phyloP scores from a whole-genome alignment of 2,797 vertebrate species.

The Tapirus indicus region DNA sequence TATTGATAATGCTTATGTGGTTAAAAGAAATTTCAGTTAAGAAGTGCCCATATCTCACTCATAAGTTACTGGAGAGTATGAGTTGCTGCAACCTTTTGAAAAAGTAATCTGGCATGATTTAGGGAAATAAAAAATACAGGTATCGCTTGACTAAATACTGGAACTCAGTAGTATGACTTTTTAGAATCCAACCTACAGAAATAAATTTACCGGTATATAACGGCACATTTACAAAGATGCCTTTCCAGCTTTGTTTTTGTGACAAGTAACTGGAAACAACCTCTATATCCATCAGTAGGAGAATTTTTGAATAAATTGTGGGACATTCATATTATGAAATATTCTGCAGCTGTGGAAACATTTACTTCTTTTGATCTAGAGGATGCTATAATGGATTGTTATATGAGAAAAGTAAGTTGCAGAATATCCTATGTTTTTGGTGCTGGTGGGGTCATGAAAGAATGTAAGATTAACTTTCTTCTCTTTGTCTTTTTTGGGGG shows the following conservation, averaged over 20 bases:
- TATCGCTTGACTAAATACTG: not conserved
- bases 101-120: slow-evolving; percentile 46
- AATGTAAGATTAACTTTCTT: slow-evolving; percentile 27
- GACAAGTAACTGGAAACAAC: slow-evolving; percentile 26
- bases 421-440: not conserved
- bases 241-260: slow-evolving; percentile 35
- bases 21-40: slow-evolving; percentile 52
- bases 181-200: not conserved
- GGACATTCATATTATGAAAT: not conserved
- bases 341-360: slow-evolving; percentile 22
- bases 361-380: slow-evolving; percentile 15
- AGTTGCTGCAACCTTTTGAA: slow-evolving; percentile 29
- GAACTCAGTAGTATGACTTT: slow-evolving; percentile 17
- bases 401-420: slow-evolving; percentile 50
- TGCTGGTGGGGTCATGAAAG: not conserved
- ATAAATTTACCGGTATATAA: not conserved
- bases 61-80: not conserved
- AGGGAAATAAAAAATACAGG: slow-evolving; percentile 15
- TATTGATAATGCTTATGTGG: slow-evolving; percentile 35
- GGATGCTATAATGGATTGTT: not conserved
- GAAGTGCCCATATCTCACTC: not conserved
- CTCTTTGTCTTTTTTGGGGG: not conserved
- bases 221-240: not conserved
- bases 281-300: not conserved
- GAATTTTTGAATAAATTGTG: not conserved